Percentiles rank a stretch among this genome's conserved stretches.
These are phyloP conservation scores for Euproctis similis DNA, from an alignment of 2,888 invertebrate genomes.

Conservation along the genomic window DNA sequence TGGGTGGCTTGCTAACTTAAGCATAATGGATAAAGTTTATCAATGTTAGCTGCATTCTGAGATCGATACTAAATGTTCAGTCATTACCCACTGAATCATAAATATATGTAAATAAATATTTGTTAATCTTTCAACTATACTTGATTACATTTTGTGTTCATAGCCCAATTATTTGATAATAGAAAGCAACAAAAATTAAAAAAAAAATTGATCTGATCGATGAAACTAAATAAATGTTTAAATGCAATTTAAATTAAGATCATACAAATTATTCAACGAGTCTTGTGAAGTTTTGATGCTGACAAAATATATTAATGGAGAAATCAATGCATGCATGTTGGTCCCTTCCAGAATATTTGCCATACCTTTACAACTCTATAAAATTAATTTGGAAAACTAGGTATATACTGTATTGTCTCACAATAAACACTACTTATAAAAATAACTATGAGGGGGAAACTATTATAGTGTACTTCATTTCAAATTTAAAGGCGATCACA, in stretches of 20 bases:
- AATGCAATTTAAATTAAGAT: not conserved
- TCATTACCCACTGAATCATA: constrained; percentile 65
- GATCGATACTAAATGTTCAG: constrained; percentile 73
- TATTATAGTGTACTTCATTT: constrained; percentile 66
- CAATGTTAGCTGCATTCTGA: constrained; percentile 70
- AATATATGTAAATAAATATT: constrained; percentile 58
- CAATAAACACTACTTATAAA: constrained; percentile 66
- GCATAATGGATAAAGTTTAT: constrained; percentile 42
- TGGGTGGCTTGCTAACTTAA: constrained; percentile 32
- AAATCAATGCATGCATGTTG: constrained; percentile 55
- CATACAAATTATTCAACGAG: not conserved
- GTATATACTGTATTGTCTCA: constrained; percentile 70
- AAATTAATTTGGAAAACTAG: constrained; percentile 39
- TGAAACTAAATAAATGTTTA: too few relatives aligned
- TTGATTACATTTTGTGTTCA: constrained; percentile 54
- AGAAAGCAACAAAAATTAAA: constrained; percentile 38
- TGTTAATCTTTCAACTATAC: constrained; percentile 50
- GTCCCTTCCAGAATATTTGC: constrained; percentile 68
- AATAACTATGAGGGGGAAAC: constrained; percentile 67
- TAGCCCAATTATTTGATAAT: constrained; percentile 58
- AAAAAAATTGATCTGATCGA: constrained; percentile 21
- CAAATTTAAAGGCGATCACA: constrained; percentile 71
- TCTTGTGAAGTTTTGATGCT: constrained; percentile 7
- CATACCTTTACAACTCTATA: constrained; percentile 45
- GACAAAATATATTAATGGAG: constrained; percentile 31